Base-by-base conservation (phyloP, 2,797 vertebrate genomes). In the Synaphobranchus kaupii region DNA sequence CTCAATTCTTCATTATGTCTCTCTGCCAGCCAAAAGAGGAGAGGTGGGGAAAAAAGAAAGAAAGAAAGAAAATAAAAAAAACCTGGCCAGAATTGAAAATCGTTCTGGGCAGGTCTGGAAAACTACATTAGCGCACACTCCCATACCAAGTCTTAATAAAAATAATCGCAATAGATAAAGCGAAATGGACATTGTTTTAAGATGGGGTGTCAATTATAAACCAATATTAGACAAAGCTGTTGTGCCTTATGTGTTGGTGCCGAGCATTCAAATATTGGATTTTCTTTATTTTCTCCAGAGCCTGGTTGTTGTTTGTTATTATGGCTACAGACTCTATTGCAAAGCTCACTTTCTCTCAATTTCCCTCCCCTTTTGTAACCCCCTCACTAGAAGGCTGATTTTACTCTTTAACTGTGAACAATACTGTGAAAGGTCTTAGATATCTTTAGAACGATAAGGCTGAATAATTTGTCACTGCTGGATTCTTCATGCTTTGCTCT, bases 231-330 rank as follows among this genome's bases (percentile, higher is more conserved):
- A 60, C 48, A 76, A 83, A 73, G 48, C 34, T 15, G 22, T 39
- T 39, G 34, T 13, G 73, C 66, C 22, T 48, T 20, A 22, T 47
- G 50, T 50, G 20, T 54, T 28, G n/a, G 52, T 78, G 66, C 28
- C 1, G 25, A 66, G 34, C 47, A 17, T 4, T 76, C 56, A 17
- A 31, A 78, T 83, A 52, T 89, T 86, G 44, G 91, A 93, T 89
- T 92, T 90, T 91, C 88, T 89, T 88, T 88, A 87, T 92, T 89
- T 87, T 87, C 91, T 93, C 91, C 92, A 90, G 93, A 60, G 92
- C 93, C 92, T 94, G 92, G 94, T 95, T 93, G 91, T 88, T 89
- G 90, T 93, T 93, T 94, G 91, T 85, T 78, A 71, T 88, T 89
- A 86, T 50, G 89, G 80, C 88, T 10, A 1, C 34, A 0, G 0